phyloP scores from a whole-genome alignment of 2,113 vertebrate genomes.

The Hylia prasina region DNA sequence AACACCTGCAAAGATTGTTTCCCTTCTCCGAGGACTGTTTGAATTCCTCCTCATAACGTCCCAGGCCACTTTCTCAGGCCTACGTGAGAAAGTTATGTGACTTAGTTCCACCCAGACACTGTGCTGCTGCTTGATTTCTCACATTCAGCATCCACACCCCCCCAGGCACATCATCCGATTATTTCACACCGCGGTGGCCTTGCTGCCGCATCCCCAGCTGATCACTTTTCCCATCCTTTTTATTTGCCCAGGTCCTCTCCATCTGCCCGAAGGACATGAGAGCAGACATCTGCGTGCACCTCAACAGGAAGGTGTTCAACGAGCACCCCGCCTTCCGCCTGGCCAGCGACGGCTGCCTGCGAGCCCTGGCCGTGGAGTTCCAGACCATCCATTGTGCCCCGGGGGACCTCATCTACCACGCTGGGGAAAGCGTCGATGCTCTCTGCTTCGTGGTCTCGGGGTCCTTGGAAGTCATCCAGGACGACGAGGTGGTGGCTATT shows the following conservation, averaged over 20 bases:
- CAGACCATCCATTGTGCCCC: constrained; percentile 96
- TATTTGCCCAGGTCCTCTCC: constrained; percentile 82
- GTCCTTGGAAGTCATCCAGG: constrained; percentile 97
- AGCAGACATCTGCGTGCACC: constrained; percentile 95
- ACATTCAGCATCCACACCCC: too few species aligned
- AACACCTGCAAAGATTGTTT: too few species aligned
- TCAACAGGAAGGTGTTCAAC: constrained; percentile 95
- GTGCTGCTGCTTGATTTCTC: too few species aligned
- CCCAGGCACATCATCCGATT: fast-evolving
- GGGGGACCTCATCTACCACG: constrained; percentile 94
- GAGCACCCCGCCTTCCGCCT: constrained; percentile 95
- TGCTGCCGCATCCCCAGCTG: neutral
- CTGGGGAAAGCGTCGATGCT: constrained; percentile 92
- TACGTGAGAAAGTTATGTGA: too few species aligned
- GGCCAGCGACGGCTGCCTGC: constrained; percentile 93
- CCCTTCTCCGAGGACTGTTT: too few species aligned
- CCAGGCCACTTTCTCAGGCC: too few species aligned
- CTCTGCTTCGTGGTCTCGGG: constrained; percentile 97
- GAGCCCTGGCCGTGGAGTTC: constrained; percentile 93
- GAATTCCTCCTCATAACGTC: too few species aligned
- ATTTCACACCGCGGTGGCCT: neutral
- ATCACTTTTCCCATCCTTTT: neutral
- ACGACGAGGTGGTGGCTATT: constrained; percentile 97
- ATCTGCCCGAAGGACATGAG: constrained; percentile 99
- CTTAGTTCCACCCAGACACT: too few species aligned